A percentile compares a stretch with the other conserved stretches of the same genome.
These are phyloP conservation scores for Euplagia quadripunctaria DNA, from an alignment of 2,888 invertebrate genomes.

Conservation along the genomic window DNA sequence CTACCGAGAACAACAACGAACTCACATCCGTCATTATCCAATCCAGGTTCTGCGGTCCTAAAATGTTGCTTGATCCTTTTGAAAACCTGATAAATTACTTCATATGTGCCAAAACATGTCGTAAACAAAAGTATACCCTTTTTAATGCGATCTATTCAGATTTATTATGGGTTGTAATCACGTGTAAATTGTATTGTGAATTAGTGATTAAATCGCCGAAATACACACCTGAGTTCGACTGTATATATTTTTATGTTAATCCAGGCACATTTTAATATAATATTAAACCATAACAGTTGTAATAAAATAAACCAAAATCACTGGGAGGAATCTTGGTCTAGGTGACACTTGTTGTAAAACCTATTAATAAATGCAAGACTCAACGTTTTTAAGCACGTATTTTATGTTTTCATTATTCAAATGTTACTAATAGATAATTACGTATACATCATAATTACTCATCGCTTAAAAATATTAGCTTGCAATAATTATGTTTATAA, in stretches of 20 bases:
- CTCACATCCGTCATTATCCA: slow-evolving; percentile 56
- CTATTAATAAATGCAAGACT: neutral
- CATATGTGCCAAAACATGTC: neutral
- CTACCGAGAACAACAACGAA: slow-evolving; percentile 23
- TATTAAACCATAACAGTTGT: no score
- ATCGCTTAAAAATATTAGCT: neutral
- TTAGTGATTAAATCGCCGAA: neutral
- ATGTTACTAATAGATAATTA: neutral
- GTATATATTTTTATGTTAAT: neutral
- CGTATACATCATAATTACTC: neutral
- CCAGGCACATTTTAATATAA: neutral
- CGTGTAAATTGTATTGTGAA: no score
- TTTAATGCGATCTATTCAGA: no score
- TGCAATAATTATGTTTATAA: neutral
- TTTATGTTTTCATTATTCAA: neutral
- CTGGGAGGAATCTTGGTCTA: no score
- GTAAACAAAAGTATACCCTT: no score
- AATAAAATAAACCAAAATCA: no score
- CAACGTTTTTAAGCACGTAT: neutral
- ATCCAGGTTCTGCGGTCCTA: slow-evolving; percentile 33
- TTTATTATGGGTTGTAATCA: no score
- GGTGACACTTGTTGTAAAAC: no score
- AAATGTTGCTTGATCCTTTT: slow-evolving; percentile 14
- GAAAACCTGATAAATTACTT: neutral
- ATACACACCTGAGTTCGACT: neutral